Base-by-base conservation (phyloP, 1,140 invertebrate species). In the Zaprionus taronus region DNA sequence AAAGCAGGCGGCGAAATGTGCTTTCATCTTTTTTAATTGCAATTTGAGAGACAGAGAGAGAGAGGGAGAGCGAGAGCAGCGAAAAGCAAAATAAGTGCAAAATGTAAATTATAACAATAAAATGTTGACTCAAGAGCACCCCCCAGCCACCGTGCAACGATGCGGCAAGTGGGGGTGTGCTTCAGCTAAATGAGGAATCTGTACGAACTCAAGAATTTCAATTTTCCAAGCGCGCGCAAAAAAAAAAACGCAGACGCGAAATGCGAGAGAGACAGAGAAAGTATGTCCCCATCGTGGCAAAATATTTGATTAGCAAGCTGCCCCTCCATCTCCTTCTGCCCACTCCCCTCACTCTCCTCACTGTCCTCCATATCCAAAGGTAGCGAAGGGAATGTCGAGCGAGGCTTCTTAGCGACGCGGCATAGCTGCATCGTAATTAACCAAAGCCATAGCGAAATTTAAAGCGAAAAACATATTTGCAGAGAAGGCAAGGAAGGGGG, bases 11-110 rank as follows among this genome's bases (percentile, higher is more conserved):
- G 55, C 67, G 56, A 4, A 22, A 51, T 61, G 56, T 57, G 60
- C 70, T 78, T 79, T 76, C 72, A 79, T 72, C 77, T 81, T 67
- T 51, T 69, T 51, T 69, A 65, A 80, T 72, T 51, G 68, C 58
- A 70, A 63, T 53, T 70, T 62, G 31, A 61, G 49, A 28, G 57
- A 26, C 11, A 6, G 26, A 4, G 24, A 24, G 55, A 61, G 56
- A 28, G 55, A 61, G 56, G n/a, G 24, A 24, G 24, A 0, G 41
- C 17, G 31, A 31, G 2, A 31, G 31, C n/a, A 31, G 31, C 31
- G 56, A 71, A 62, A 58, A 31, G n/a, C 49, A 70, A 47, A 6
- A 11, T 28, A 38, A 53, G 31, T 53, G 38, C 24, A 58, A 67
- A 70, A 79, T 58, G 49, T n/a, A 44, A 55, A 63, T 63, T 63